Evolutionary conservation across 1,140 invertebrate species (phyloP).

Genomic region (Cotesia chilonis): DNA sequence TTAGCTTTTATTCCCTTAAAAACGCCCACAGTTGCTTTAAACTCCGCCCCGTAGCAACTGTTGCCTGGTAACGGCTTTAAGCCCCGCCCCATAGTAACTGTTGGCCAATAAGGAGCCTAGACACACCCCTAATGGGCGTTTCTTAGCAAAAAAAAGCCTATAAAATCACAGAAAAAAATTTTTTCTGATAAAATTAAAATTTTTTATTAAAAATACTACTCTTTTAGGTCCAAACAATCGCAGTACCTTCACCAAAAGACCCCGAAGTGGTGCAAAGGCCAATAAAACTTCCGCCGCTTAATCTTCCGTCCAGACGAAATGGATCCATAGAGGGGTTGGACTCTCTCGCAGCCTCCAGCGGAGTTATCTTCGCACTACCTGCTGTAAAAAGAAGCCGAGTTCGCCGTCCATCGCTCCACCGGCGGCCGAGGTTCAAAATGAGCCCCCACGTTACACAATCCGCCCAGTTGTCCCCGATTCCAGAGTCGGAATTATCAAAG

Average conservation of each 20-base stretch:
- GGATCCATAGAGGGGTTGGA: background rate
- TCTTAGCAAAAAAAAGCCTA: too few relatives aligned
- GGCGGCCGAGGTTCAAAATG: slow-evolving; percentile 57
- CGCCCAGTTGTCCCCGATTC: slow-evolving; percentile 74
- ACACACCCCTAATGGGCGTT: too few relatives aligned
- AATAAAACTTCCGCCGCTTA: slow-evolving; percentile 40
- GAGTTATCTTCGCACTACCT: slow-evolving; percentile 35
- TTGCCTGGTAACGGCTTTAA: too few relatives aligned
- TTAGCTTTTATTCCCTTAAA: too few relatives aligned
- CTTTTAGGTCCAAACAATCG: slow-evolving; percentile 23
- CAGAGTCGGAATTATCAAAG: slow-evolving; percentile 78
- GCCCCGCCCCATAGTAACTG: too few relatives aligned
- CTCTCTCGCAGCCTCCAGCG: background rate
- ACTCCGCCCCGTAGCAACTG: too few relatives aligned
- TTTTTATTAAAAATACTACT: too few relatives aligned
- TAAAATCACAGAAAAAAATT: too few relatives aligned
- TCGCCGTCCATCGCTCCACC: slow-evolving; percentile 50
- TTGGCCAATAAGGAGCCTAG: too few relatives aligned
- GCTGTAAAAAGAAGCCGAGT: slow-evolving; percentile 47
- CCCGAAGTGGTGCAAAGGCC: slow-evolving; percentile 46
- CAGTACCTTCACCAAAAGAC: background rate
- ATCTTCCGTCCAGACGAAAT: slow-evolving; percentile 31
- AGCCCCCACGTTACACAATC: slow-evolving; percentile 62
- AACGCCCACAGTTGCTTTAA: too few relatives aligned
- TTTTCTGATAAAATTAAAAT: too few relatives aligned